A percentile compares a stretch with the other conserved stretches of the same genome.
These are phyloP conservation scores for Telmatherina bonti DNA, from an alignment of 2,797 vertebrate species.

Conservation along the genomic window DNA sequence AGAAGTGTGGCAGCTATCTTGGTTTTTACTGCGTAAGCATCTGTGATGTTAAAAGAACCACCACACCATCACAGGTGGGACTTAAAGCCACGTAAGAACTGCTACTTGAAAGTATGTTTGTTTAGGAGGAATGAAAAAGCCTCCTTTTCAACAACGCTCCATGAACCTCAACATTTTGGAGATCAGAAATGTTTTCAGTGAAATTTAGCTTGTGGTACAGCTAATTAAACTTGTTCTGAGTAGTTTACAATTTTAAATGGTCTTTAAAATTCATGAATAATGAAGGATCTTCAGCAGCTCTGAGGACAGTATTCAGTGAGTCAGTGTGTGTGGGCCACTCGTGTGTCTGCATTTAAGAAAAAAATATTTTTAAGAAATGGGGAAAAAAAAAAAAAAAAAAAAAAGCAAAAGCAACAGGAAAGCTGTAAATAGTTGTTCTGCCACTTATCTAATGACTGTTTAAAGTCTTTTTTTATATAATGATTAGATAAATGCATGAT, in stretches of 20 bases:
- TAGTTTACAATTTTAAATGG: slow-evolving; percentile 23
- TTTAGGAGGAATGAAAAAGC: slow-evolving; percentile 12
- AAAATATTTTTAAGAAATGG: slow-evolving; percentile 3
- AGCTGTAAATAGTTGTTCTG: slow-evolving; percentile 37
- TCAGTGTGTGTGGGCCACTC: slow-evolving; percentile 22
- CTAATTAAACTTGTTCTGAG: not conserved
- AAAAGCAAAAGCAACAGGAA: slow-evolving; percentile 35
- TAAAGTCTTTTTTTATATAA: slow-evolving; percentile 36
- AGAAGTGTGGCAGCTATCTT: slow-evolving; percentile 34
- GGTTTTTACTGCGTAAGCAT: slow-evolving; percentile 39
- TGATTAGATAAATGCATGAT: slow-evolving; percentile 53
- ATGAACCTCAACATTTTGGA: not conserved
- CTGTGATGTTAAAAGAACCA: slow-evolving; percentile 55
- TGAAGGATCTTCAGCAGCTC: slow-evolving; percentile 46
- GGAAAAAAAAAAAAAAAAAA: slow-evolving; percentile 19
- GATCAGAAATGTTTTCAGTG: not conserved
- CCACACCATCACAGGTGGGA: slow-evolving; percentile 49
- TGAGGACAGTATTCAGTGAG: slow-evolving; percentile 33
- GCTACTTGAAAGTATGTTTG: slow-evolving; percentile 14
- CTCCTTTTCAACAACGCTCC: not conserved
- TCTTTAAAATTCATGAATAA: slow-evolving; percentile 69
- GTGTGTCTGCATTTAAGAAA: slow-evolving; percentile 25
- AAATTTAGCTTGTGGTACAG: not conserved
- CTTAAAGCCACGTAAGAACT: slow-evolving; percentile 33
- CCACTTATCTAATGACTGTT: slow-evolving; percentile 26